Conservation (phyloP, 2,797 vertebrate genomes). For the Sebastes diploproa region DNA sequence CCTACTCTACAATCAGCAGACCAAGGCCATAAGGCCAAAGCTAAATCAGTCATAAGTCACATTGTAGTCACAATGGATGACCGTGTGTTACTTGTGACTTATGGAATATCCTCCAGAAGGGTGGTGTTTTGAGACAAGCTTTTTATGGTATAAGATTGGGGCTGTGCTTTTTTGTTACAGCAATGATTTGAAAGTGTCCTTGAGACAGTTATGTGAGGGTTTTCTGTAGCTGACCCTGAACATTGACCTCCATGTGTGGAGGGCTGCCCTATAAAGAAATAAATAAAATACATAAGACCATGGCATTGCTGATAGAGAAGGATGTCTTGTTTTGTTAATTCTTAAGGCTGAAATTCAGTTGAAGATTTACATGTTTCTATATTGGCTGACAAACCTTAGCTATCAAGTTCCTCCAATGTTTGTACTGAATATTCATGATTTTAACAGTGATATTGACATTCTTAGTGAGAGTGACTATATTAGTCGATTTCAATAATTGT, state of each 20-base stretch:
- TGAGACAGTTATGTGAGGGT: not conserved
- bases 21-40: slow-evolving; percentile 6
- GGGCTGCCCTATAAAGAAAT: not conserved
- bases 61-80: slow-evolving; percentile 14
- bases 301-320: not conserved
- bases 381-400: not conserved
- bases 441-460: not conserved
- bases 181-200: not conserved
- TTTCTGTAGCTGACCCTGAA: not conserved
- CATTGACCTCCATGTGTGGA: not conserved
- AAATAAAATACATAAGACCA: not conserved
- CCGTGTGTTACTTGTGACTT: not conserved
- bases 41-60: slow-evolving; percentile 24
- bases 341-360: not conserved
- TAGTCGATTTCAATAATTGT: not conserved
- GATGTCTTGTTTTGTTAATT: not conserved
- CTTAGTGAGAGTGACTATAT: not conserved
- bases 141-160: not conserved
- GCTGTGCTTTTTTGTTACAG: not conserved
- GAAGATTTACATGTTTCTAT: not conserved
- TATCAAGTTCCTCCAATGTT: not conserved
- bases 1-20: slow-evolving; percentile 12
- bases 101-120: not conserved
- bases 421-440: not conserved
- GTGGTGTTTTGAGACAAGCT: accelerated